Evolutionary conservation across 2,888 invertebrate genomes (phyloP), one percentile per base, ranked within the genome.

Genomic region (Tillus elongatus): DNA sequence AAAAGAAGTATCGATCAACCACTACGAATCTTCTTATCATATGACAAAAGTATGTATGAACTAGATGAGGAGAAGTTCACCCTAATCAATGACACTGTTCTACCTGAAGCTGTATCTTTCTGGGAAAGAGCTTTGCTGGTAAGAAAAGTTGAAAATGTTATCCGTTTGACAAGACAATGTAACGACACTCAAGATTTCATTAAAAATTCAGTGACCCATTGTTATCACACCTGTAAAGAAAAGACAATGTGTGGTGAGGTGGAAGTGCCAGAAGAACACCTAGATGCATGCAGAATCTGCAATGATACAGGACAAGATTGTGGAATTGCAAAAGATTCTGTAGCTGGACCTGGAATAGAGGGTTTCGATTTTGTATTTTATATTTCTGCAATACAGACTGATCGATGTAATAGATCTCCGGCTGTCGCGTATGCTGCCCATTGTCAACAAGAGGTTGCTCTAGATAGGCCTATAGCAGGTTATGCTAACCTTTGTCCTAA

Each of bases 371-470:
- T 97, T 64, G 82, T 98, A 1, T 81, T 98, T 47, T 98, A 97
- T 65, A 91, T 98, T 4, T 95, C 95, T 3, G 93, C 96, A 0
- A 79, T 90, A 57, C 85, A 91, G 62, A 92, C 95, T 0, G 84
- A 86, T 51, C 70, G 95, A 34, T 98, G 98, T 62, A 78, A 82
- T 44, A 82, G 88, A 49, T 88, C 88, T 0, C 71, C 86, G 43
- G 95, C 96, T 0, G 92, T 96, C 1, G 96, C 97, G 0, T 97
- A 96, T 66, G 96, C 97, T 1, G 95, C 96, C 0, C 97, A 98
- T 63, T 98, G 98, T 56, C 97, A 98, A 61, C 93, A 95, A 62
- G 97, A 98, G 64, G 76, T 84, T 0, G 82, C 84, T 0, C 67
- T 95, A 19, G 97, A 98, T 67, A 90, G 96, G 45, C 98, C 98